Base-by-base conservation (phyloP, 2,113 vertebrate genomes). In the Catharus bicknelli region DNA sequence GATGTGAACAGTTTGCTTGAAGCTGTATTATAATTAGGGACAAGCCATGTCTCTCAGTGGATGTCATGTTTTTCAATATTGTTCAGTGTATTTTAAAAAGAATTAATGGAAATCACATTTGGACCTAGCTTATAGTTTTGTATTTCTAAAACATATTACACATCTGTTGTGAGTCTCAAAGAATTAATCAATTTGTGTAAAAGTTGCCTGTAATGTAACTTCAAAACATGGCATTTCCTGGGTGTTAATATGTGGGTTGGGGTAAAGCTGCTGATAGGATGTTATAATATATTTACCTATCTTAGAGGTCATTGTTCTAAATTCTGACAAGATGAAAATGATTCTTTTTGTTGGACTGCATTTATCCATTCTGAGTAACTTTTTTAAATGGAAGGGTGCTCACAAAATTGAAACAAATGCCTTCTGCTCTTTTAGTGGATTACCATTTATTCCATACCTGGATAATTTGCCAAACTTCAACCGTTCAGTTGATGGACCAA, bases 391-490 rank as follows among this genome's bases (percentile, higher is more conserved):
- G 34, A 69, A 77, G 11, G 5, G 26, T 87, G 53, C 30, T 88
- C 11, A 40, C 0, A 2, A 73, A 76, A 83, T 30, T 94, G 69
- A 92, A 85, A 86, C 72, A 82, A 72, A 90, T 97, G 42, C 83
- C 25, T 97, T 90, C 58, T 86, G 80, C 73, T 58, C 29, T 88
- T 96, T 77, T 95, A 99, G 99, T 94, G 99, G 99, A 55, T 98
- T 99, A 97, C 98, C 99, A 42, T 99, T 99, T 98, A 99, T 99
- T 97, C 90, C 98, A 50, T 99, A 99, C 97, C 97, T 99, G 98
- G 99, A 99, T 97, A 99, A 98, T 96, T 98, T 99, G 99, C 99
- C 99, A 99, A 99, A 98, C 97, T 99, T 99, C 97, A 99, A 97
- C 97, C 98, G 99, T 98, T 98, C 99, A 96, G 98, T 94, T 86